Evolutionary conservation across 1,140 invertebrate species (phyloP), one percentile per base, ranked within the genome.

Genomic region (Archivesica marissinica): DNA sequence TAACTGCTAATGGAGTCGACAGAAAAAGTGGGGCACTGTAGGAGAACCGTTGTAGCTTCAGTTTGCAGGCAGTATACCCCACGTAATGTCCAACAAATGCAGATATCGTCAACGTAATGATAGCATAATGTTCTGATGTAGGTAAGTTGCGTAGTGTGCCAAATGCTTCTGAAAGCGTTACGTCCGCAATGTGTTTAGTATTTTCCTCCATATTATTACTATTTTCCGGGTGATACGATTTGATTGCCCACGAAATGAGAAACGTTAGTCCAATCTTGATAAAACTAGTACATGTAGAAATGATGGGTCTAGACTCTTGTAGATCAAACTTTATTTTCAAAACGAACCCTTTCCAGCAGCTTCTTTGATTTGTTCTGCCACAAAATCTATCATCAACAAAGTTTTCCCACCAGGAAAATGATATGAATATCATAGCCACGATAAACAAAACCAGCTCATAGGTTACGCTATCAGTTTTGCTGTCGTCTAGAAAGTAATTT

Each of bases 361-460:
- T 47, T 11, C 28, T 44, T 28, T 23, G 25, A 74, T 47, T 74
- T 7, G 59, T 59, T 35, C 9, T 17, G 3, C 80, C 80, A 50
- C 66, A 75, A 61, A 83, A 83, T 47, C 66, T 35, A 41, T 83
- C 80, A 75, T 83, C 80, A 25, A 59, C 68, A 56, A 83, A 83
- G 50, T 83, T 83, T 39, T 83, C 80, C 80, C 80, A 83, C 38
- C 44, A 61, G 1, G 80, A 61, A 64, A 72, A 83, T 17, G 80
- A 83, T 23, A 83, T 56, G 59, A 83, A 74, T 41, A 83, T n/a
- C 54, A 83, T 83, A 9, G 68, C 23, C 1, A 61, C 33, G 0
- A 61, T 23, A 59, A 83, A 59, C 7, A 61, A 11, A 4, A 59
- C 80, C 30, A 59, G 41, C 20, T 25, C n/a, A 17, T 39, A 28